Evolutionary conservation across 2,888 invertebrate genomes (phyloP).

Genomic region (Tuberolachnus salignus): DNA sequence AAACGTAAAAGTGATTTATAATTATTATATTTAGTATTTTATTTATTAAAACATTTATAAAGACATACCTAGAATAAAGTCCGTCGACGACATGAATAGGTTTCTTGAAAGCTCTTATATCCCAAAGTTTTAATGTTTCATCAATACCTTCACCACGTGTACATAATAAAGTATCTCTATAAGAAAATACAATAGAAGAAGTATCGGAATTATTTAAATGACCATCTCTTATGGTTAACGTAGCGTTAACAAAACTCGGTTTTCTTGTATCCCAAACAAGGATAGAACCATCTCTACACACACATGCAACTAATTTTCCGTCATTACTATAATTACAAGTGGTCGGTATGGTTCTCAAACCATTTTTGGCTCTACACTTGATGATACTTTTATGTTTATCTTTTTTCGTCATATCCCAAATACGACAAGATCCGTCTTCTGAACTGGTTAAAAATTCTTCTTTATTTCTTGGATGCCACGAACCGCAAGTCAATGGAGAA

Average conservation of each 20-base stretch:
- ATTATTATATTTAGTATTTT: not conserved
- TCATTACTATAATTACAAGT: conserved; percentile 84
- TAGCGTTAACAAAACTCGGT: conserved; percentile 83
- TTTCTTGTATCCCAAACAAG: conserved; percentile 97
- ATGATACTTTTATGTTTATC: conserved; percentile 78
- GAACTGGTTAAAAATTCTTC: conserved; percentile 95
- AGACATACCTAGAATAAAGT: conserved; percentile 79
- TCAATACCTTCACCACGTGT: conserved; percentile 80
- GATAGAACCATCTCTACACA: conserved; percentile 91
- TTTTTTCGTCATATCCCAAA: conserved; percentile 86
- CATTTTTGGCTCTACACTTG: conserved; percentile 85
- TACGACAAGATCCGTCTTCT: conserved; percentile 88
- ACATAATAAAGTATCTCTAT: conserved; percentile 78
- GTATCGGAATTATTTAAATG: conserved; percentile 82
- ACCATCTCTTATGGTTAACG: conserved; percentile 76
- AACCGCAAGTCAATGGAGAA: conserved; percentile 84
- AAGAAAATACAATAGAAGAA: conserved; percentile 85
- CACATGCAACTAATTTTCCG: conserved; percentile 86
- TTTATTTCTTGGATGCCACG: conserved; percentile 90
- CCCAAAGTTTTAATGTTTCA: conserved; percentile 95
- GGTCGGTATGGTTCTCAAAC: conserved; percentile 83
- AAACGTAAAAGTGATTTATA: not conserved
- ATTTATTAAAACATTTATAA: not conserved
- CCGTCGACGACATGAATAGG: conserved; percentile 73
- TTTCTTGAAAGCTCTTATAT: conserved; percentile 80